Conservation (phyloP, 2,797 vertebrate species). For the Cirrhinus molitorella region DNA sequence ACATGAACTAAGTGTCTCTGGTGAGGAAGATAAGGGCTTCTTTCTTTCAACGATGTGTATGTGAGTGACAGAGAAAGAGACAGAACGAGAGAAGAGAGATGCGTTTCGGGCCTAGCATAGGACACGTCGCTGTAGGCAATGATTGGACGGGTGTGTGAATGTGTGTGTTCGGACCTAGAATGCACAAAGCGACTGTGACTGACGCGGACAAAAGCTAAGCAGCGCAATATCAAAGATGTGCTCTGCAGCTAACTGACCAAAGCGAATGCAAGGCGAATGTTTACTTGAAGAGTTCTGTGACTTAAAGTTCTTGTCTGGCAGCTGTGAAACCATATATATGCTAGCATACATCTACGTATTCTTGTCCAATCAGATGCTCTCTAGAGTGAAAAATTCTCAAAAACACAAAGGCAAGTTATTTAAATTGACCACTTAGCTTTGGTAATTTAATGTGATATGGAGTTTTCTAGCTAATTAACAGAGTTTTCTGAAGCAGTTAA, state of each 20-base stretch:
- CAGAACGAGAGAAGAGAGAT: constrained; percentile 20
- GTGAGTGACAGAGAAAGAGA: constrained; percentile 57
- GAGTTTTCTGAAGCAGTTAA: neutral
- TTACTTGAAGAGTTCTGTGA: constrained; percentile 5
- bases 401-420: neutral
- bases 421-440: too few species aligned
- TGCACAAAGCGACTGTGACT: constrained; percentile 3
- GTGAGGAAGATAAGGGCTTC: constrained; percentile 77
- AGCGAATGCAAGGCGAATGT: neutral
- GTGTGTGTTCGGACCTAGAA: neutral
- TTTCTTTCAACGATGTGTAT: constrained; percentile 73
- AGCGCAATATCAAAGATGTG: constrained; percentile 8
- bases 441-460: too few species aligned
- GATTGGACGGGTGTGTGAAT: neutral
- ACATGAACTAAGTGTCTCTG: constrained; percentile 78
- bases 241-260: constrained; percentile 19
- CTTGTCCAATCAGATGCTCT: neutral
- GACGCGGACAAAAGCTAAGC: constrained; percentile 25
- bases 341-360: neutral
- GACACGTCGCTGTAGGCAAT: constrained; percentile 33
- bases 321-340: neutral
- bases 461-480: neutral
- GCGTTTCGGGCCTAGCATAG: constrained; percentile 18
- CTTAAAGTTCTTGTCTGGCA: neutral
- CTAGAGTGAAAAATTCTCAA: neutral